Evolutionary conservation across 1,140 invertebrate genomes (phyloP), one percentile per base, ranked within the genome.

Genomic region (Dolichoris vasculosae): DNA sequence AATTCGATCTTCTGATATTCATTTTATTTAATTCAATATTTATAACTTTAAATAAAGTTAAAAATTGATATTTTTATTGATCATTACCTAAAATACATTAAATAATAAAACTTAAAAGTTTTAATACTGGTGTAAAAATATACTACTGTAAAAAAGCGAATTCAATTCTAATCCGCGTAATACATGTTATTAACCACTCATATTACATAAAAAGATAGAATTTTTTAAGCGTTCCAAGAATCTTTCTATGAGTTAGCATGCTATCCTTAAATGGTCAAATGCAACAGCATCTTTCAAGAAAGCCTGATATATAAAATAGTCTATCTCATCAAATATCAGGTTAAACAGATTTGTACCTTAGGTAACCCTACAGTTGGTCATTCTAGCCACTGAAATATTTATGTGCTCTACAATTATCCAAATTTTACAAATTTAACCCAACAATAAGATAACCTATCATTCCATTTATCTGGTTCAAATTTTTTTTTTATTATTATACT

Each of bases 201-300:
- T 43, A 73, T 79, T 64, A 55, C 26, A 30, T 20, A 55, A 79
- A 35, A 38, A 38, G n/a, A 35, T 79, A 2, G 6, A 46, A 11
- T 1, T 32, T 23, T 4, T 3, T 63, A 82, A 86, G 75, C 80
- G 73, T 87, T 87, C 81, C 71, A 20, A 82, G 87, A 88, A 88
- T 38, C 55, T 7, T 7, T 30, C 40, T 46, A 26, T 0, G n/a
- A 38, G 73, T 32, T 84, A 43, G 78, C 86, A 80, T 84, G 83
- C 55, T 40, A 55, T 73, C 55, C 71, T 46, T 32, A 30, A 38
- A 77, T 23, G 7, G 15, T 23, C 15, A 13, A 32, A 23, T 73
- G 69, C 38, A 13, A 73, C 43, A 73, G 20, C 8, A 11, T 7
- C 38, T 20, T n/a, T 73, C 20, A 2, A 59, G 30, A 40, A 35